A percentile compares a stretch with the other conserved stretches of the same genome.
These are phyloP conservation scores for Oncorhynchus gorbuscha DNA, from an alignment of 2,113 vertebrate species.

Conservation along the genomic window DNA sequence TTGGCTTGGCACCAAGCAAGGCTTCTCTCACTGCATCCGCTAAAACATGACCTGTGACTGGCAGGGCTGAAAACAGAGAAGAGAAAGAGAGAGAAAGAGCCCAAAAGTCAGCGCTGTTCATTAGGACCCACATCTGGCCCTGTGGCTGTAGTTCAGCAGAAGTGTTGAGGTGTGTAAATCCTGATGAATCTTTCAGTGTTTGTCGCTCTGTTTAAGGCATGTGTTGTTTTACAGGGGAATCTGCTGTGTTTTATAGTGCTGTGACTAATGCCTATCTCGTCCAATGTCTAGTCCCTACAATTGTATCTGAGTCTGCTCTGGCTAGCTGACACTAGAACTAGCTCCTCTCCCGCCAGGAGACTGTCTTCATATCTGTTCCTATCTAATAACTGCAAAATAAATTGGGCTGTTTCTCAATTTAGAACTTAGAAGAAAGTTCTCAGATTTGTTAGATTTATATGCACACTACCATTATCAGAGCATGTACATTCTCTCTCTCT, in stretches of 20 bases:
- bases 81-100: not conserved
- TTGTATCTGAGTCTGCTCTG: not conserved
- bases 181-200: not conserved
- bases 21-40: not conserved
- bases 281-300: too few relatives aligned
- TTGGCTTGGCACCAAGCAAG: constrained; percentile 17
- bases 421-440: not conserved
- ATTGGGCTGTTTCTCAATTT: not conserved
- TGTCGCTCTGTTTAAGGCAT: not conserved
- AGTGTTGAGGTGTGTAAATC: not conserved
- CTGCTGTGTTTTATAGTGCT: not conserved
- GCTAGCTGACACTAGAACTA: not conserved
- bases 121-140: not conserved
- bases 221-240: not conserved
- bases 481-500: not conserved
- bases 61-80: constrained; percentile 26
- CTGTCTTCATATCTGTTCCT: not conserved
- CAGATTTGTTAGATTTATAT: not conserved
- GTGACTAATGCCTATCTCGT: not conserved
- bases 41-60: constrained; percentile 29
- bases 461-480: not conserved
- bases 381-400: not conserved
- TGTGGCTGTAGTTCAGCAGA: too few relatives aligned
- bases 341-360: not conserved
- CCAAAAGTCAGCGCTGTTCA: not conserved